These are phyloP conservation scores for Thera obeliscata DNA, from an alignment of 2,888 invertebrate species.

Conservation along the genomic window DNA sequence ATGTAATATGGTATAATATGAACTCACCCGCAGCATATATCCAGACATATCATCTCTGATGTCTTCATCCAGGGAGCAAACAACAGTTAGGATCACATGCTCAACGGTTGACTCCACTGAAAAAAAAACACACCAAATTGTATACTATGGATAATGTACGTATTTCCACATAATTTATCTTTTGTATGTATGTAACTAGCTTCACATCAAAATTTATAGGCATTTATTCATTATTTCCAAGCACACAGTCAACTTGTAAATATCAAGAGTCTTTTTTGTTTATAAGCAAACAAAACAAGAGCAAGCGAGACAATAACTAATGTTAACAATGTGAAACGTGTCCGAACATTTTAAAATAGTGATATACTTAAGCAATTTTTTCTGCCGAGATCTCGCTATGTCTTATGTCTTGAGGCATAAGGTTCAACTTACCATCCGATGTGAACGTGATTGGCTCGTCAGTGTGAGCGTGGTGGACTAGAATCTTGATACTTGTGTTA, in stretches of 20 bases:
- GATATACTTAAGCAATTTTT: no score
- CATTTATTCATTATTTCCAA: no score
- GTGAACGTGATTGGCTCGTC: slow-evolving; percentile 93
- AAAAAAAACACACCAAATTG: slow-evolving; percentile 46
- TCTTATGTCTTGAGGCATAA: neutral
- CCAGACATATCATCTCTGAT: slow-evolving; percentile 86
- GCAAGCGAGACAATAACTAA: no score
- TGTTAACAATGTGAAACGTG: no score
- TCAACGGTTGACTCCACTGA: slow-evolving; percentile 94
- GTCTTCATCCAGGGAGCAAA: slow-evolving; percentile 91
- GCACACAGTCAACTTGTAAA: no score
- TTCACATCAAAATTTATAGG: no score
- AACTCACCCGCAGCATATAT: slow-evolving; percentile 85
- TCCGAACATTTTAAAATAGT: no score
- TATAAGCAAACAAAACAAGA: no score
- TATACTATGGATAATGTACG: neutral
- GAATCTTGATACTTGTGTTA: slow-evolving; percentile 94
- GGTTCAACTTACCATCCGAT: slow-evolving; percentile 90
- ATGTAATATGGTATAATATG: no score
- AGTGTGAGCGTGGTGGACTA: slow-evolving; percentile 87
- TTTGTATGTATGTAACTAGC: no score
- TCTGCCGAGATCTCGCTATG: neutral
- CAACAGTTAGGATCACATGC: slow-evolving; percentile 93
- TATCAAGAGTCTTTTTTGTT: no score
- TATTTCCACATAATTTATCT: no score